Base-by-base conservation (phyloP, 1,140 invertebrate genomes). In the Oedothorax gibbosus region DNA sequence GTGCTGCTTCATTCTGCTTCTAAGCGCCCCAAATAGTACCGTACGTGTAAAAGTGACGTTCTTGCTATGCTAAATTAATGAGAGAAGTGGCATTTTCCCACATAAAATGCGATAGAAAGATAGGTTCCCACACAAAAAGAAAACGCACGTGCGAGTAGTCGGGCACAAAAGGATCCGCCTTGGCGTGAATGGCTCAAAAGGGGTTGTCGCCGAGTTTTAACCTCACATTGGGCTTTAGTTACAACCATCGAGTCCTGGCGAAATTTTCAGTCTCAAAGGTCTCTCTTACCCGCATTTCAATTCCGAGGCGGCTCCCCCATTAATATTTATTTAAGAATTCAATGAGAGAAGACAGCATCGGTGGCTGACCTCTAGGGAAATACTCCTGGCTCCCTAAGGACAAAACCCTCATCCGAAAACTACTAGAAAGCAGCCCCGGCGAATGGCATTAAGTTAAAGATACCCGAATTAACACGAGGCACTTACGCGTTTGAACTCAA, bases 301-400 rank as follows among this genome's bases (percentile, higher is more conserved):
- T 85, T 79, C 80, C 66, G 35, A 35, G 5, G 35, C 35, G 35
- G 50, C 76, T 71, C 73, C 77, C 35, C 76, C 80, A 85, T 85
- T 85, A 85, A 85, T 85, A 85, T 85, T 85, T 85, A 85, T 85
- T 85, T 85, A 85, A 85, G 85, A 85, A 79, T 85, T 80, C 68
- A 85, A 85, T 85, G 85, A 85, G 77, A 69, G 76, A 79, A 85
- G 69, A 65, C 57, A 83, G 81, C 81, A 15, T n/a, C 49, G 56
- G 35, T 35, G 35, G 35, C 35, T 82, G 79, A 82, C 79, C 79
- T 64, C 71, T 1, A 50, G 73, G 62, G 73, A 75, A 85, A 50
- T n/a, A 2, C 15, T 75, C 82, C 54, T 64, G 0, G 82, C 14
- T 71, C 56, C 3, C 50, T 4, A 14, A 35, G 21, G 11, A 65